These are phyloP conservation scores for Hirtodrosophila duncani DNA, from an alignment of 2,888 invertebrate genomes.

Conservation along the genomic window DNA sequence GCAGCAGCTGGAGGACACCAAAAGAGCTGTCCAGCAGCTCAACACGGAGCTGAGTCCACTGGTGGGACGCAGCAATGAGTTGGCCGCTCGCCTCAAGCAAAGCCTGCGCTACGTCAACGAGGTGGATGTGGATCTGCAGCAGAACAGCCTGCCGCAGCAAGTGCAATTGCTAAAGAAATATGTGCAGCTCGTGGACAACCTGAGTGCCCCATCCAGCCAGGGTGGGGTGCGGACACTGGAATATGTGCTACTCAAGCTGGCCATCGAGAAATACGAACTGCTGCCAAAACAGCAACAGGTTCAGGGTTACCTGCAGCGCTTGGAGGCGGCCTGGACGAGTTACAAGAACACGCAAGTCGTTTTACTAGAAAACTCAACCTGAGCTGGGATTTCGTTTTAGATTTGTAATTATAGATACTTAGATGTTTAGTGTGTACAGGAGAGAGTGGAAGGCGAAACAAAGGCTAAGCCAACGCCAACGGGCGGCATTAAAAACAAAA, in stretches of 20 bases:
- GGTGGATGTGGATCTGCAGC: conserved; percentile 40
- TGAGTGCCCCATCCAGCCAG: conserved; percentile 31
- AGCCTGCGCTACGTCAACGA: conserved; percentile 51
- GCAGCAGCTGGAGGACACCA: conserved; percentile 34
- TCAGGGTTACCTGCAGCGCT: conserved; percentile 37
- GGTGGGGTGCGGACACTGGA: conserved; percentile 53
- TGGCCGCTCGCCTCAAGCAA: conserved; percentile 54
- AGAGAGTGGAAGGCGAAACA: conserved; percentile 24
- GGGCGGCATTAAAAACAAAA: conserved; percentile 23
- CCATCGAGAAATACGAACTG: conserved; percentile 52
- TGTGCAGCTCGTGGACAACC: conserved; percentile 39
- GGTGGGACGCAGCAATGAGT: conserved; percentile 56
- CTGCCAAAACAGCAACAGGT: conserved; percentile 44
- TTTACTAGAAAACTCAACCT: conserved; percentile 33
- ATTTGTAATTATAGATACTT: background rate
- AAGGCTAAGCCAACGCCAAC: conserved; percentile 25
- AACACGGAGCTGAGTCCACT: conserved; percentile 53
- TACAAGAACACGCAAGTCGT: conserved; percentile 51
- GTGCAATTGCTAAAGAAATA: conserved; percentile 52
- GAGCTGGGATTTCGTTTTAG: conserved; percentile 9
- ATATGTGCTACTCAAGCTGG: conserved; percentile 54
- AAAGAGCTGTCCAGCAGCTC: conserved; percentile 35
- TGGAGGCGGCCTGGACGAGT: conserved; percentile 45
- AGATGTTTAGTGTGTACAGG: background rate
- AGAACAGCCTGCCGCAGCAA: conserved; percentile 24